phyloP scores from a whole-genome alignment of 1,140 invertebrate species.

The Drosophila setifemur region DNA sequence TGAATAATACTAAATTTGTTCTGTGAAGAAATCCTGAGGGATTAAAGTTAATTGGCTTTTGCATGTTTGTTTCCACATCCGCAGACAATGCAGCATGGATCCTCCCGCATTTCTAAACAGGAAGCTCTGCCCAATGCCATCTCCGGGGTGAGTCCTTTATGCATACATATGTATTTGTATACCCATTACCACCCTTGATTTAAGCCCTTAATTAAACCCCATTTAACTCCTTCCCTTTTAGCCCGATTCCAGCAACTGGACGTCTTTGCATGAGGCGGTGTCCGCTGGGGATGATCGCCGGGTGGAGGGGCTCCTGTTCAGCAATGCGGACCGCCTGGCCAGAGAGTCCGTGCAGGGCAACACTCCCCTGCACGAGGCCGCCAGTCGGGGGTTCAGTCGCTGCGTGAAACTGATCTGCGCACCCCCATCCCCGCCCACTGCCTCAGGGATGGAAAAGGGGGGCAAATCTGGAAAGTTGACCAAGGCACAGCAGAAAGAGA shows the following conservation, averaged over 20 bases:
- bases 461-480: conserved; percentile 7
- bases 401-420: conserved; percentile 90
- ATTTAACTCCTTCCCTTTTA: conserved; percentile 3
- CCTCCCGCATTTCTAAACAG: conserved; percentile 54
- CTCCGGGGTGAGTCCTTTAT: conserved; percentile 56
- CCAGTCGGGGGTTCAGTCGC: conserved; percentile 96
- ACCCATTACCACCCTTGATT: background rate
- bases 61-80: background rate
- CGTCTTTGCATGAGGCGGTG: conserved; percentile 70
- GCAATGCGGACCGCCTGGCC: conserved; percentile 54
- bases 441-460: background rate
- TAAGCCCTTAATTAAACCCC: background rate
- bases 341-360: conserved; percentile 89
- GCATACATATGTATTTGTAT: background rate
- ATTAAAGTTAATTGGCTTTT: too few relatives aligned
- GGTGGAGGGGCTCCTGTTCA: conserved; percentile 59
- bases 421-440: conserved; percentile 47
- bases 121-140: conserved; percentile 73
- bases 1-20: background rate
- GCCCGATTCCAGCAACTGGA: conserved; percentile 63
- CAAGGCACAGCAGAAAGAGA: conserved; percentile 30
- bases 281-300: conserved; percentile 67
- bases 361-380: conserved; percentile 95
- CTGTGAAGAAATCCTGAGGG: too few relatives aligned
- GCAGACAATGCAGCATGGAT: conserved; percentile 76